A percentile compares a stretch with the other conserved stretches of the same genome.
phyloP scores from a whole-genome alignment of 2,113 vertebrate genomes.

The Lophura nycthemera region DNA sequence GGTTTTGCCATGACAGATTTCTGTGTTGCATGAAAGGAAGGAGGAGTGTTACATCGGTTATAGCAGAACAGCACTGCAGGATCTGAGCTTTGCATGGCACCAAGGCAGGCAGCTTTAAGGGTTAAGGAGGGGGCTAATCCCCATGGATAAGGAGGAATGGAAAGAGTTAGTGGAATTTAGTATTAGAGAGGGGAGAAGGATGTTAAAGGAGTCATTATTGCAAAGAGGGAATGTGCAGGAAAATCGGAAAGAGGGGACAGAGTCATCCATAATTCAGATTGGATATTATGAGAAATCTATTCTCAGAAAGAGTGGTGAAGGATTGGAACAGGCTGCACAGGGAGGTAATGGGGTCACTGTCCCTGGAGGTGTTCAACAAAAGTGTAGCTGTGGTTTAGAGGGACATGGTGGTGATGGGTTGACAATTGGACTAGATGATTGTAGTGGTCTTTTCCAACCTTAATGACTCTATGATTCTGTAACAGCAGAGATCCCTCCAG shows the following conservation, averaged over 20 bases:
- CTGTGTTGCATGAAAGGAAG: background rate
- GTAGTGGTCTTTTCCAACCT: too few relatives aligned
- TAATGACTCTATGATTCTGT: too few relatives aligned
- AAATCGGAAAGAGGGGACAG: background rate
- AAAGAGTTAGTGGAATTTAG: background rate
- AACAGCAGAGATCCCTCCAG: fast-evolving
- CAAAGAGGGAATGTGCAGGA: background rate
- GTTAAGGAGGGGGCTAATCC: background rate
- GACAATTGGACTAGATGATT: too few relatives aligned
- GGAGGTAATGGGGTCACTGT: too few relatives aligned
- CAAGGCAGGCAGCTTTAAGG: background rate
- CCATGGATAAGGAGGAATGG: background rate
- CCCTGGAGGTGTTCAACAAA: too few relatives aligned
- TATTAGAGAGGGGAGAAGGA: background rate
- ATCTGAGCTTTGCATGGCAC: background rate
- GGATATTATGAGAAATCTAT: too few relatives aligned
- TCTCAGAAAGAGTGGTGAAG: too few relatives aligned
- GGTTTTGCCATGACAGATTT: background rate
- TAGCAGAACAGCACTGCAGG: background rate
- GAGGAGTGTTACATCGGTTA: background rate
- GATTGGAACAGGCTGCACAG: too few relatives aligned
- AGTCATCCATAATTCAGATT: too few relatives aligned
- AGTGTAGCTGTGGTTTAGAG: too few relatives aligned
- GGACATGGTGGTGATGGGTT: too few relatives aligned
- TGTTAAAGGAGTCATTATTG: background rate